Evolutionary conservation across 2,797 vertebrate genomes (phyloP).

Genomic region (Apodemus agrarius): DNA sequence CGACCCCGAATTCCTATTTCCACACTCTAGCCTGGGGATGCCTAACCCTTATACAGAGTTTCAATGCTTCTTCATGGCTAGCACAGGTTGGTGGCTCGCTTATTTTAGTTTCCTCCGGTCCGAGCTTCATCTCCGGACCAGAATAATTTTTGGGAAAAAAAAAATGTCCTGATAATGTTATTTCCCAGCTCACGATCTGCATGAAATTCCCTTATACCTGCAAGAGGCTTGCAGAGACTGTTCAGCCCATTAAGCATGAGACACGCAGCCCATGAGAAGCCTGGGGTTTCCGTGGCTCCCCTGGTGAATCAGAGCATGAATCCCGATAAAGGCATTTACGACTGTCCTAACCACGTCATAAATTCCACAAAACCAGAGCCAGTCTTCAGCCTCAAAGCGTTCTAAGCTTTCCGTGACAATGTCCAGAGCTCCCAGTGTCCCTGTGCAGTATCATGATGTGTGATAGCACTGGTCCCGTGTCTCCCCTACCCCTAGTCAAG

Average conservation of each 20-base stretch:
- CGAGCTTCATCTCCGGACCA: slow-evolving; percentile 23
- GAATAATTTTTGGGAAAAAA: slow-evolving; percentile 20
- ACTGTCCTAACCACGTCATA: neutral
- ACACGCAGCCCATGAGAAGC: neutral
- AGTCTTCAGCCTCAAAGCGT: neutral
- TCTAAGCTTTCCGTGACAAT: slow-evolving; percentile 10
- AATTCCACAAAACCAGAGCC: slow-evolving; percentile 16
- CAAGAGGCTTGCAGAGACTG: neutral
- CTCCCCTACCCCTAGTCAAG: neutral
- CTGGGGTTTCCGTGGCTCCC: neutral
- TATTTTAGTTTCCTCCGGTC: neutral
- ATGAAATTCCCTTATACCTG: neutral
- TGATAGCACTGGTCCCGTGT: accelerated
- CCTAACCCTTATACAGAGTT: neutral
- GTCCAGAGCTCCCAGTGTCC: neutral
- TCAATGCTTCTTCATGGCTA: neutral
- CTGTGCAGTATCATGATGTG: neutral
- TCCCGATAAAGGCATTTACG: neutral
- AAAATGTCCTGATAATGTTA: slow-evolving; percentile 15
- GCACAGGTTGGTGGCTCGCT: neutral
- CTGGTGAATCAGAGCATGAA: neutral
- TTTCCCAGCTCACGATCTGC: slow-evolving; percentile 13
- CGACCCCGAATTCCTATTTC: neutral
- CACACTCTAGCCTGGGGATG: neutral
- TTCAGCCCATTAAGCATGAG: too few relatives aligned